phyloP scores from a whole-genome alignment of 2,113 vertebrate genomes.

The Morone saxatilis region DNA sequence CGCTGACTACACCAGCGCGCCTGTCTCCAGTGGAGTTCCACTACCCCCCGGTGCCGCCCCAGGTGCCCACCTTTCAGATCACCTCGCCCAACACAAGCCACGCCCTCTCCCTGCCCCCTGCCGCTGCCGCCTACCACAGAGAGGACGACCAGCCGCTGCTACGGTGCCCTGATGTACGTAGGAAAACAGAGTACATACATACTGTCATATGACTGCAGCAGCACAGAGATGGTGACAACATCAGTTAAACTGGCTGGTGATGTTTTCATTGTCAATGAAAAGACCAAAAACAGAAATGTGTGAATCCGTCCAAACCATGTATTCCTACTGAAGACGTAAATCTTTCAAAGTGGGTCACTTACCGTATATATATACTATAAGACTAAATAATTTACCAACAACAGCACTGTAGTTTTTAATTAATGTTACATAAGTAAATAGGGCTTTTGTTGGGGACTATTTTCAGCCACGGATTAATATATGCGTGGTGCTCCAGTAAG shows the following conservation, averaged over 20 bases:
- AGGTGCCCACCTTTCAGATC: slow-evolving; percentile 98
- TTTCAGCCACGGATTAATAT: neutral
- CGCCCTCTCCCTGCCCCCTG: slow-evolving; percentile 91
- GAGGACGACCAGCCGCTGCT: slow-evolving; percentile 95
- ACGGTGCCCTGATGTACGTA: slow-evolving; percentile 83
- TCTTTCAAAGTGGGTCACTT: neutral
- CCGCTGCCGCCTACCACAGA: slow-evolving; percentile 90
- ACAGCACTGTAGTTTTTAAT: neutral
- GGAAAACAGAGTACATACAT: neutral
- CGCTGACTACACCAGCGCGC: slow-evolving; percentile 96
- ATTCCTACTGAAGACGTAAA: no score
- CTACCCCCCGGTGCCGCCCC: slow-evolving; percentile 91
- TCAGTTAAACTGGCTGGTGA: no score
- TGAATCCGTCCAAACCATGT: neutral
- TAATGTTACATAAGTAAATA: neutral
- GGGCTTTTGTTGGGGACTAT: neutral
- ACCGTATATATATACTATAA: neutral
- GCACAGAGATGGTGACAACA: neutral
- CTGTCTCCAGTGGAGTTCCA: slow-evolving; percentile 97
- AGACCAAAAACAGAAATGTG: neutral
- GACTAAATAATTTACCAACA: neutral
- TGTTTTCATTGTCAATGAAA: neutral
- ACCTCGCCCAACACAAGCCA: slow-evolving; percentile 94
- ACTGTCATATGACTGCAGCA: neutral
- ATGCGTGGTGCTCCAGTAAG: neutral